These are phyloP conservation scores for Ypsolopha sequella DNA, from an alignment of 2,888 invertebrate species.

Conservation along the genomic window DNA sequence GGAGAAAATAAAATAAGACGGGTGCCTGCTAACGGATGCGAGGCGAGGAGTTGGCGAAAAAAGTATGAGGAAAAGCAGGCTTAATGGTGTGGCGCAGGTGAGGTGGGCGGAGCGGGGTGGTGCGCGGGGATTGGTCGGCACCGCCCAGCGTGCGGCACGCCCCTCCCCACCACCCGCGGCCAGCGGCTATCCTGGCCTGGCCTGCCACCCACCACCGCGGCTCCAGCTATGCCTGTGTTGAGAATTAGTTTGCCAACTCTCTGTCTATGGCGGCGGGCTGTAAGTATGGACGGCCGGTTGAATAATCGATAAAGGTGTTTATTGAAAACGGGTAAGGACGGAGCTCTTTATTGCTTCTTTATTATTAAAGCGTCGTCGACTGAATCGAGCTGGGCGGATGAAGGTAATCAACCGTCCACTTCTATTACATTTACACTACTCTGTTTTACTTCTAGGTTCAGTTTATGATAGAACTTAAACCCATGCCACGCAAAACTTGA, in stretches of 20 bases:
- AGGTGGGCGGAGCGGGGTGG: slow-evolving; percentile 62
- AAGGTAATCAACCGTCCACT: neutral
- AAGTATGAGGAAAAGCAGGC: slow-evolving; percentile 59
- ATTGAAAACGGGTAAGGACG: slow-evolving; percentile 69
- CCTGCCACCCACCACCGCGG: slow-evolving; percentile 45
- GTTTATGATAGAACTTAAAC: no score
- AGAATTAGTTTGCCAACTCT: slow-evolving; percentile 70
- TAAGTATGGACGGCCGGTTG: slow-evolving; percentile 67
- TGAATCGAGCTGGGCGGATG: neutral
- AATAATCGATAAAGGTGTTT: slow-evolving; percentile 72
- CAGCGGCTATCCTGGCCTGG: slow-evolving; percentile 13
- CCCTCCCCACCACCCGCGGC: slow-evolving; percentile 28
- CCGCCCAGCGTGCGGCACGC: slow-evolving; percentile 63
- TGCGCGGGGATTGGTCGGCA: slow-evolving; percentile 59
- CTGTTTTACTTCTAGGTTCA: no score
- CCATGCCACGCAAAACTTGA: no score
- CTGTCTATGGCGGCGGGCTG: slow-evolving; percentile 68
- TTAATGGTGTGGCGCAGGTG: slow-evolving; percentile 68
- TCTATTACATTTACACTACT: neutral
- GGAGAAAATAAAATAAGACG: slow-evolving; percentile 71
- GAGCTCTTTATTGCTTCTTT: slow-evolving; percentile 65
- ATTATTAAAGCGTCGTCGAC: slow-evolving; percentile 28
- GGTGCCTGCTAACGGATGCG: slow-evolving; percentile 61
- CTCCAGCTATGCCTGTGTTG: slow-evolving; percentile 68
- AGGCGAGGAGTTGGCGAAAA: slow-evolving; percentile 55